Evolutionary conservation across 2,888 invertebrate genomes (phyloP), one percentile per base, ranked within the genome.

Genomic region (Linnaemya vulpina): DNA sequence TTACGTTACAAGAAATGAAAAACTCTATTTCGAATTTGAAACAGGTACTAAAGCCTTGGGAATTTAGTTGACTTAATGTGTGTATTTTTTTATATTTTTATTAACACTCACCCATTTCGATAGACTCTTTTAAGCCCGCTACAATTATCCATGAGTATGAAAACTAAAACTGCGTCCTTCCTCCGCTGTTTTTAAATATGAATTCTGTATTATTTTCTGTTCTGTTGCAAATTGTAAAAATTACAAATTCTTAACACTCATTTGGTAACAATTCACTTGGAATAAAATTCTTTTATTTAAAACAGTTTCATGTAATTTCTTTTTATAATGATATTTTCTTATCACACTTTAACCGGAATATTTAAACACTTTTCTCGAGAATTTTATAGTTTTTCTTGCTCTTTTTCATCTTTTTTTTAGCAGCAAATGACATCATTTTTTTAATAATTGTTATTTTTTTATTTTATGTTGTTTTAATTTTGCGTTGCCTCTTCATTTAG

Each of bases 101-200:
- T 40, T 25, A 25, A 1, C 22, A 40, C 77, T 78, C 15, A 78
- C 68, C 77, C 77, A 78, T 78, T 70, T 49, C 62, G 10, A 30
- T 38, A 10, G 17, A 38, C 7, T 70, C 38, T 22, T 51, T 38
- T 49, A 2, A 10, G 11, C 11, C 25, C 15, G 17, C 62, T 40
- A 9, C 68, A 51, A 13, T 70, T 70, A 70, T 78, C 77, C 77
- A 78, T 78, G 49, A 51, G 70, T 51, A 22, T 25, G 30, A 30
- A 65, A 30, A 49, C 43, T 63, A 63, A n/a, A 43, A 2, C 49
- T 51, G 38, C 35, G 9, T 1, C n/a, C 7, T 3, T 30, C 20
- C 11, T 20, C 13, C 15, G 46, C 2, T 10, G 1, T 43, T 10
- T 11, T 73, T 20, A 20, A 35, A 43, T 55, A 65, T 9, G 20